Base-by-base conservation (phyloP, 1,140 invertebrate genomes). In the Druon quercuslanigerum region DNA sequence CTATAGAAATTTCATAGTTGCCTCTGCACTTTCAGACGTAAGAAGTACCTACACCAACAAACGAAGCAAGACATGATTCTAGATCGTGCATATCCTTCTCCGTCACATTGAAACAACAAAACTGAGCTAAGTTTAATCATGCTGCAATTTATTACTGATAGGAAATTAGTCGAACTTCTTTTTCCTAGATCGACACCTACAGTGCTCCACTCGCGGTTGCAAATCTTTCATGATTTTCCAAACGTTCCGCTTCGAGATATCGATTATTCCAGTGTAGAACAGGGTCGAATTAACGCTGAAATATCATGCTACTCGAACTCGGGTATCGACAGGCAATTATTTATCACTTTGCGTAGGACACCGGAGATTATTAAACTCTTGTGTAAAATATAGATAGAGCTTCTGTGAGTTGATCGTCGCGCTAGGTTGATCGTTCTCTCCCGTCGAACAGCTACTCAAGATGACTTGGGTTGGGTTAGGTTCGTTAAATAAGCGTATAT, bases 401-500 rank as follows among this genome's bases (percentile, higher is more conserved):
- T 46, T 11, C 40, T 46, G 40, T 46, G 40, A 46, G 40, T 46
- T 75, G 83, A 84, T 84, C 77, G 57, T 25, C 50, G 80, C 82
- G 82, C 80, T 84, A 84, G 82, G 80, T 74, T 82, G 83, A 84
- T 84, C 79, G 66, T 83, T 84, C 77, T 84, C 83, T 82, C 82
- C 77, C 75, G 76, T 84, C 75, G 82, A 83, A 78, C 82, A 85
- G 84, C 82, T 85, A 83, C 76, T 46, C 40, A 7, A 46, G 40
- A 46, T 46, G 40, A 46, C 40, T 79, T 83, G 79, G 77, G 83
- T 81, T 84, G 81, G 83, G 75, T 81, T 51, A 76, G 77, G 66
- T 46, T 84, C 79, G 83, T 85, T 85, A 84, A 85, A 79, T 83
- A 85, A 81, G 82, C 82, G 82, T 82, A 85, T 85, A 85, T 77